Evolutionary conservation across 1,140 invertebrate genomes (phyloP).

Genomic region (Zaprionus davidi): DNA sequence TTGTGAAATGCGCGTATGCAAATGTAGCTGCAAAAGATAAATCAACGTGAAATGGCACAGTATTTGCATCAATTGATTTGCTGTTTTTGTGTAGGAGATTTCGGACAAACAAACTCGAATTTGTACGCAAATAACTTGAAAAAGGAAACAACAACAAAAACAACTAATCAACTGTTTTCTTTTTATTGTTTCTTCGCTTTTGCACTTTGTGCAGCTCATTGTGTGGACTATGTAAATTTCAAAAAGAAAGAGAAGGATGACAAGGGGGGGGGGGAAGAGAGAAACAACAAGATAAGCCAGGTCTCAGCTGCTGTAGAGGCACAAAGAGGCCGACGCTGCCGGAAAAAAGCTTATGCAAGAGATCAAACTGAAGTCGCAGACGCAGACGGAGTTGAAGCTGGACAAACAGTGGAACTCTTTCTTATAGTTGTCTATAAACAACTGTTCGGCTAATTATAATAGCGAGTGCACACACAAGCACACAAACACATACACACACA

Average conservation of each 20-base stretch:
- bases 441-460: slow-evolving; percentile 17
- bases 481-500: background rate
- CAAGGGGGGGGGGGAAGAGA: background rate
- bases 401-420: slow-evolving; percentile 68
- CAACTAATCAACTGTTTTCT: slow-evolving; percentile 9
- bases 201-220: slow-evolving; percentile 2
- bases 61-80: slow-evolving; percentile 55
- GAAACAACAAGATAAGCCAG: background rate
- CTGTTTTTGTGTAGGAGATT: slow-evolving; percentile 11
- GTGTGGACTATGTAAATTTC: slow-evolving; percentile 5
- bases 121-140: slow-evolving; percentile 29
- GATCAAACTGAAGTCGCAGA: slow-evolving; percentile 10
- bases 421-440: slow-evolving; percentile 7
- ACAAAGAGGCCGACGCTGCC: slow-evolving; percentile 20
- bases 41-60: slow-evolving; percentile 74
- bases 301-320: background rate
- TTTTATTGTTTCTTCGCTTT: background rate
- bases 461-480: background rate
- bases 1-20: slow-evolving; percentile 23
- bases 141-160: background rate
- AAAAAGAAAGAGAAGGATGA: background rate
- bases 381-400: slow-evolving; percentile 24
- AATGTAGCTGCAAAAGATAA: slow-evolving; percentile 34
- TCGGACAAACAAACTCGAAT: slow-evolving; percentile 15
- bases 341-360: slow-evolving; percentile 46